These are phyloP conservation scores for Cephalopterus ornatus DNA, from an alignment of 2,113 vertebrate species.

Conservation along the genomic window DNA sequence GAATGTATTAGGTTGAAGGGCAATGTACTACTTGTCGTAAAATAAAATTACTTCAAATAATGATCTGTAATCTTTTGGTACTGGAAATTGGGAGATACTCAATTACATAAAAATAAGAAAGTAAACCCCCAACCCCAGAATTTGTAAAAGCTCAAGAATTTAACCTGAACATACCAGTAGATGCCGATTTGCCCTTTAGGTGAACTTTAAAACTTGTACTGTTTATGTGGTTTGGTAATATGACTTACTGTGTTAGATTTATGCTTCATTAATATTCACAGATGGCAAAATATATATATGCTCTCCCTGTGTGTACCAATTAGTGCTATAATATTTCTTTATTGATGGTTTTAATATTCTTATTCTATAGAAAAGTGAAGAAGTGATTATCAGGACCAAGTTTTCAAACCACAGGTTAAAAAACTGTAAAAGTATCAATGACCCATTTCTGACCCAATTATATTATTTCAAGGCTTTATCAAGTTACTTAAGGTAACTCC, in stretches of 20 bases:
- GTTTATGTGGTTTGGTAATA: not conserved
- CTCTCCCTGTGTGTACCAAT: not conserved
- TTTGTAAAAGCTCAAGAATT: not conserved
- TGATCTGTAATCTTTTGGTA: not conserved
- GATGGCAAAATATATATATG: conserved; percentile 63
- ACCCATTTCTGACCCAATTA: not conserved
- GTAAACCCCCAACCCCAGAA: not conserved
- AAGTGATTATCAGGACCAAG: not conserved
- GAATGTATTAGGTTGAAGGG: conserved; percentile 9
- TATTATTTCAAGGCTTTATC: not conserved
- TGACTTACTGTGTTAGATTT: conserved; percentile 7
- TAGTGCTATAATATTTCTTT: not conserved
- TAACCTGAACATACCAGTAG: not conserved
- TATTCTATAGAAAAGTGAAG: not conserved
- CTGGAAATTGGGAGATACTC: not conserved
- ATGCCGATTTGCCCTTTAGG: conserved; percentile 35
- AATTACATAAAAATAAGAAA: conserved; percentile 5
- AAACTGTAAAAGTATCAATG: not conserved
- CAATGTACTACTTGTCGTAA: not conserved
- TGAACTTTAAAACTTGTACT: conserved; percentile 17
- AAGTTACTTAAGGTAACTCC: not conserved
- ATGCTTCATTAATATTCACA: conserved; percentile 71
- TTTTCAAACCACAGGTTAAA: not conserved
- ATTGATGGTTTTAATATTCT: not conserved
- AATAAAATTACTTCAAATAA: conserved; percentile 42